Evolutionary conservation across 2,113 vertebrate species (phyloP).

Genomic region (Syngnathoides biaculeatus): DNA sequence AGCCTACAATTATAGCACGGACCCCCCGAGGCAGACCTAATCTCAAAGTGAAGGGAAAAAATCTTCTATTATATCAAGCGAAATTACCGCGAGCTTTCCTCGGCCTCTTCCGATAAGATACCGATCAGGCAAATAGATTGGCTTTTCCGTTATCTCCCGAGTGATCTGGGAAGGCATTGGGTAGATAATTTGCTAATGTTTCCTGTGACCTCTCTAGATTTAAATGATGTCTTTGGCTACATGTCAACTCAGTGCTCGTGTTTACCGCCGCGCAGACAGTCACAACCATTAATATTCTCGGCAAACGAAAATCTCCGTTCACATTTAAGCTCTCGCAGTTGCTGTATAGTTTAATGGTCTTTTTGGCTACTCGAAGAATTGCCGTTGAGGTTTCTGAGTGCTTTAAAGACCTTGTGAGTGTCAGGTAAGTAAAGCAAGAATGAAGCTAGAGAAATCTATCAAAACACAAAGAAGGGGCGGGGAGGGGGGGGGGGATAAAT

Average conservation of each 20-base stretch:
- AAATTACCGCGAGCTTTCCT: constrained; percentile 72
- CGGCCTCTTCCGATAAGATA: constrained; percentile 74
- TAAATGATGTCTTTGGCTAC: constrained; percentile 75
- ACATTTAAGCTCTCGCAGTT: constrained; percentile 47
- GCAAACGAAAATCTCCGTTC: constrained; percentile 58
- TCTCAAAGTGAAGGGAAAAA: constrained; percentile 73
- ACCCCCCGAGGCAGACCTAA: constrained; percentile 66
- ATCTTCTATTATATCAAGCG: constrained; percentile 73
- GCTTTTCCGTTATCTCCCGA: constrained; percentile 72
- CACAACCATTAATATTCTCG: constrained; percentile 67
- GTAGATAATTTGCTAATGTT: constrained; percentile 79
- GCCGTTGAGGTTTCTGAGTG: constrained; percentile 40
- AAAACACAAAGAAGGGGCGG: constrained; percentile 16
- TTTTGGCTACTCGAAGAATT: constrained; percentile 42
- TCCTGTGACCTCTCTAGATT: constrained; percentile 78
- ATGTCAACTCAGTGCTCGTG: constrained; percentile 64
- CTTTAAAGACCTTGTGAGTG: constrained; percentile 47
- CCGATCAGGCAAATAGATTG: constrained; percentile 76
- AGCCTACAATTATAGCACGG: constrained; percentile 64
- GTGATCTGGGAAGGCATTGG: constrained; percentile 72
- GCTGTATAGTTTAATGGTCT: constrained; percentile 35
- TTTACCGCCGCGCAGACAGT: constrained; percentile 64
- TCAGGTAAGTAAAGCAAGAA: constrained; percentile 33
- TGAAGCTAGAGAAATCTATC: constrained; percentile 26
- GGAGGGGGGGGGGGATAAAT: constrained; percentile 47